phyloP scores from a whole-genome alignment of 2,797 vertebrate genomes.

The Coregonus suidteri region DNA sequence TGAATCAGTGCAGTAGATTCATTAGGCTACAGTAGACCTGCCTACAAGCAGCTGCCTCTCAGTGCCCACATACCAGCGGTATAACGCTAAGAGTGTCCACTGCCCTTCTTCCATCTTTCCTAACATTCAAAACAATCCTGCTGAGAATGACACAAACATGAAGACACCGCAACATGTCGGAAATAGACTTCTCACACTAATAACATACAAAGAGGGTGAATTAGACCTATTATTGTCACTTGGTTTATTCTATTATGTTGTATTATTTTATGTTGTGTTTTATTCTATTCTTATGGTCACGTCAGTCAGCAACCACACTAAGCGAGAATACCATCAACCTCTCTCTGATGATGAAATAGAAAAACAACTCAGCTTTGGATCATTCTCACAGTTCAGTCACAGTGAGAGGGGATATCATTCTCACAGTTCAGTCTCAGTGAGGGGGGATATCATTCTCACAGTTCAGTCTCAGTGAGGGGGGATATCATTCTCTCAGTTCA shows the following conservation, averaged over 20 bases:
- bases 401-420: no score
- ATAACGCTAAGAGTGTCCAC: no score
- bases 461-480: no score
- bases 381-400: no score
- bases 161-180: neutral
- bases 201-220: neutral
- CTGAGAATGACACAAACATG: neutral
- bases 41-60: neutral
- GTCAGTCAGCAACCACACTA: no score
- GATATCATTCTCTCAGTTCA: no score
- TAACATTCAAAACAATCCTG: neutral
- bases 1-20: neutral
- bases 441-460: no score
- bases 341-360: no score
- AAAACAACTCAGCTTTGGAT: neutral
- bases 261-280: neutral
- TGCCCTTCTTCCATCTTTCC: neutral
- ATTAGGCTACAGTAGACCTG: neutral
- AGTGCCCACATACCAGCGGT: neutral
- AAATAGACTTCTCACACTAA: neutral
- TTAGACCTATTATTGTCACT: neutral
- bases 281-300: no score
- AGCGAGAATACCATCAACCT: no score
- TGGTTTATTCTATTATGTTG: neutral
- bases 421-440: no score